These are phyloP conservation scores for Xestia rhomboidea DNA, from an alignment of 2,888 invertebrate species.

Conservation along the genomic window DNA sequence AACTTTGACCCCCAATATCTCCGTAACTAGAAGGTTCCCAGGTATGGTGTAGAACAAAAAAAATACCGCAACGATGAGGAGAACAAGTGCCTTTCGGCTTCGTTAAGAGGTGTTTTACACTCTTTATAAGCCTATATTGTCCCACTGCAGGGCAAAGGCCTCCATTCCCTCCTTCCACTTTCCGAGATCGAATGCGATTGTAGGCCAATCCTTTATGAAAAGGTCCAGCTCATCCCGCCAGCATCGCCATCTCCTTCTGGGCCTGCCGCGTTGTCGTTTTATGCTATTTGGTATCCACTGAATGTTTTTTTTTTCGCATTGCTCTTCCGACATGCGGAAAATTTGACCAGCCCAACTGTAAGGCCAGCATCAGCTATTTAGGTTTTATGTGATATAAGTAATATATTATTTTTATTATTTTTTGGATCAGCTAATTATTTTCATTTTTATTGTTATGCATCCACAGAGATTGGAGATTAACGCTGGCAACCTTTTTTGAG, in stretches of 20 bases:
- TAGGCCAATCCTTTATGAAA: neutral
- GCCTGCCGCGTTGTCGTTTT: neutral
- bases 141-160: neutral
- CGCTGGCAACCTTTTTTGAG: neutral
- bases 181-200: neutral
- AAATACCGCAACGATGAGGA: too few species aligned
- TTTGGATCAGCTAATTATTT: neutral
- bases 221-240: too few species aligned
- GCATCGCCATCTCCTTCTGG: too few species aligned
- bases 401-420: neutral
- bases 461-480: neutral
- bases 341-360: neutral
- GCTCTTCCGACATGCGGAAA: neutral
- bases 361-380: neutral
- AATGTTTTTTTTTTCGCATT: neutral
- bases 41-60: too few species aligned
- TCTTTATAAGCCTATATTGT: neutral
- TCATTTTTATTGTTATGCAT: neutral
- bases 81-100: too few species aligned
- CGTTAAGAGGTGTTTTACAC: too few species aligned
- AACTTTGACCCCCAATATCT: too few species aligned
- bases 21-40: too few species aligned
- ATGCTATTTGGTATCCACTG: neutral
- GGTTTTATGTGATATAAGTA: neutral
- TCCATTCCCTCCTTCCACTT: neutral